Conservation (phyloP, 2,888 invertebrate species). For the Heteropelma amictum region DNA sequence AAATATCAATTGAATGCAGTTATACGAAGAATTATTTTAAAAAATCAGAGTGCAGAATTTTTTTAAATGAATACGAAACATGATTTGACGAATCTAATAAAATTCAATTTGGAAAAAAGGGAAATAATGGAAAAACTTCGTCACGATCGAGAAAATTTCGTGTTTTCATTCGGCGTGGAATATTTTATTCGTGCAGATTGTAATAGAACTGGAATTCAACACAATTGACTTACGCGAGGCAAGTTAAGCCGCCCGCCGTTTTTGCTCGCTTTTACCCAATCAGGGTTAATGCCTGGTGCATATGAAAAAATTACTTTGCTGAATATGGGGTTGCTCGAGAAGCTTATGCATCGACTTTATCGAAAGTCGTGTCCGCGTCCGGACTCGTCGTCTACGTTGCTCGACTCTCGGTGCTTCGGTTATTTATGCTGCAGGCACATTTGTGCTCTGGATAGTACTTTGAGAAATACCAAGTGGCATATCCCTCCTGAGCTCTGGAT, state of each 20-base stretch:
- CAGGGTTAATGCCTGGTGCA: constrained; percentile 58
- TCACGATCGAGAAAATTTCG: no score
- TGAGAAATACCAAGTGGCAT: constrained; percentile 20
- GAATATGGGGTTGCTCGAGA: constrained; percentile 52
- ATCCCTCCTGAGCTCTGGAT: constrained; percentile 2
- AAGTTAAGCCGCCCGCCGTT: constrained; percentile 47
- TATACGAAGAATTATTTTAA: no score
- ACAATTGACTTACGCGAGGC: constrained; percentile 66
- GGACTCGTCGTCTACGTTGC: constrained; percentile 31
- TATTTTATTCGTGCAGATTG: not conserved
- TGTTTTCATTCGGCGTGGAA: not conserved
- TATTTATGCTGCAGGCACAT: constrained; percentile 44
- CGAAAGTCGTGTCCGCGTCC: constrained; percentile 50
- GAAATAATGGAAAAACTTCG: no score
- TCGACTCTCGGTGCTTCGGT: constrained; percentile 19
- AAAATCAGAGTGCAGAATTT: no score
- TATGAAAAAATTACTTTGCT: constrained; percentile 58
- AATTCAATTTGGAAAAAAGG: no score
- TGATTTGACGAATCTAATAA: no score
- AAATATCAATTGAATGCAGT: no score
- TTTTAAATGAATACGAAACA: no score
- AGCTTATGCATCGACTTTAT: constrained; percentile 41
- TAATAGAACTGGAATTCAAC: not conserved
- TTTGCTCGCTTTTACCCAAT: constrained; percentile 60
- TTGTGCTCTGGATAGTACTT: constrained; percentile 42